Percentiles rank a stretch among this genome's conserved stretches.
phyloP scores from a whole-genome alignment of 2,113 vertebrate species.

The Arizona elegans region DNA sequence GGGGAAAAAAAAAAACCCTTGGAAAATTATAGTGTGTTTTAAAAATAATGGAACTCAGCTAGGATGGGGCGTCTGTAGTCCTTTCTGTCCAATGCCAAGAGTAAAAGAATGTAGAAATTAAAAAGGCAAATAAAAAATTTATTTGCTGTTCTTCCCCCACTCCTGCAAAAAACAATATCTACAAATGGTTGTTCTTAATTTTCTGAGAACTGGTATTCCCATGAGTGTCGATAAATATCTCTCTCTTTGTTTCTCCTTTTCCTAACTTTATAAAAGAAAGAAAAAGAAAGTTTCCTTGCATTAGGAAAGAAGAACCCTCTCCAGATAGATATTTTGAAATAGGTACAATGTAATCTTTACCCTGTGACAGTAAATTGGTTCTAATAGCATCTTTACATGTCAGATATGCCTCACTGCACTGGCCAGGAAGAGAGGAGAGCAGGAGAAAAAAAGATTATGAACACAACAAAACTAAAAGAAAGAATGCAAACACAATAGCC shows the following conservation, averaged over 20 bases:
- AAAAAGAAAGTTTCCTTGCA: constrained; percentile 20
- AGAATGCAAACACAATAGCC: constrained; percentile 28
- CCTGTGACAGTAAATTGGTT: constrained; percentile 59
- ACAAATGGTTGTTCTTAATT: constrained; percentile 24
- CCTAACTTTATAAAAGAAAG: not conserved
- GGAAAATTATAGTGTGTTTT: too few species aligned
- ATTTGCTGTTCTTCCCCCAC: not conserved
- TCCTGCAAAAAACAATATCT: not conserved
- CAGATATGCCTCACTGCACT: constrained; percentile 55
- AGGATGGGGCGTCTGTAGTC: not conserved
- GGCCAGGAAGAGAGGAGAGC: constrained; percentile 29
- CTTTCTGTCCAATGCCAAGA: not conserved
- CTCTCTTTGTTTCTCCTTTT: not conserved
- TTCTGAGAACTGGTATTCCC: constrained; percentile 31
- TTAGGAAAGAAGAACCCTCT: constrained; percentile 31
- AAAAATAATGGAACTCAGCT: too few species aligned
- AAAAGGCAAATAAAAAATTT: constrained; percentile 2
- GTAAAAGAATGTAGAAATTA: not conserved
- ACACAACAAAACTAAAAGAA: constrained; percentile 37
- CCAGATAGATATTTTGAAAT: constrained; percentile 46
- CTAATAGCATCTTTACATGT: constrained; percentile 59
- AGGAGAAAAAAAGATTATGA: constrained; percentile 37
- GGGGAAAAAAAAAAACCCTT: not conserved
- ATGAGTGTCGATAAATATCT: not conserved
- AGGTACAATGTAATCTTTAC: constrained; percentile 55